Base-by-base conservation (phyloP, 1,140 invertebrate genomes). In the Cyphomyrmex costatus region DNA sequence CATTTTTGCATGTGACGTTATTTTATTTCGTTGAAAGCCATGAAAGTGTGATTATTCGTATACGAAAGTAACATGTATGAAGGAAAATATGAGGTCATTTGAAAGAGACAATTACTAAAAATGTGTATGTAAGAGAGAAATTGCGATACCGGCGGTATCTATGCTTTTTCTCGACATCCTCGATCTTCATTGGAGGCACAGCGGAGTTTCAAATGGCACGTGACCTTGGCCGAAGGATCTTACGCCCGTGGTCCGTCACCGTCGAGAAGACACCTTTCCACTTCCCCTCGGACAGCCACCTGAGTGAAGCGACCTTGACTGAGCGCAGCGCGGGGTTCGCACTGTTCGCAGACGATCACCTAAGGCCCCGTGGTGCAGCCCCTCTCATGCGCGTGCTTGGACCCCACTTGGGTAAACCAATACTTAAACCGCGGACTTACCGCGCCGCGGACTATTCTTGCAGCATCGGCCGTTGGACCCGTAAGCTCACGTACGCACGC, bases 371-470 rank as follows among this genome's bases (percentile, higher is more conserved):
- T 33, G 76, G 5, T 46, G 53, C 51, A 82, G 66, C 77, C 76
- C 88, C 88, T 73, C 77, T 36, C n/a, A 30, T 21, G 30, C 24
- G 42, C n/a, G 61, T 58, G 42, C 53, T 65, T 86, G 27, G 92
- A 91, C 94, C 95, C 94, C 94, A 94, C 93, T 94, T 91, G 87
- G 84, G 90, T 90, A 93, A 92, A 87, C 92, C 91, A 93, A 94
- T 95, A 94, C 93, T 94, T 95, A 95, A 95, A 92, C 91, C 90
- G 85, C 46, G 91, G 89, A 70, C 90, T 87, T 82, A 86, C 91
- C 90, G 91, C 86, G 91, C 91, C 91, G 93, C 92, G 86, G 91
- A 94, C 92, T 95, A 95, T 93, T 95, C 94, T 90, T 90, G 91
- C 93, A 94, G 94, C 94, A 94, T 94, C 93, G 93, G 89, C 89